Base-by-base conservation (phyloP, 2,797 vertebrate species). In the Urocyon cinereoargenteus region DNA sequence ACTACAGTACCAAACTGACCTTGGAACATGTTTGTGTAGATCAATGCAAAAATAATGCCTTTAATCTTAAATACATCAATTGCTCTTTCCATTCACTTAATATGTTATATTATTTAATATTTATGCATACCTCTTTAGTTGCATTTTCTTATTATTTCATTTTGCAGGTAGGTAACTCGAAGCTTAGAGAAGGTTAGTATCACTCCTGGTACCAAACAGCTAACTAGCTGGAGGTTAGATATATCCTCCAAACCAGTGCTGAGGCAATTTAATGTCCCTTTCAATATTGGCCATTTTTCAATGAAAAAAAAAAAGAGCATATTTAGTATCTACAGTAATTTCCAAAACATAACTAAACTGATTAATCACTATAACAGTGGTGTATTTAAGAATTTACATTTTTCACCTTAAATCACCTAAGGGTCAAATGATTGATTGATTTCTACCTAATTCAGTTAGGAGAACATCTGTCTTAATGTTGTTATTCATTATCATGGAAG, bases 391-490 rank as follows among this genome's bases (percentile, higher is more conserved):
- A 93, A 92, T 66, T 95, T 85, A 55, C 5, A 24, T 84, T 84
- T 88, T 91, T 89, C 18, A 66, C 5, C 51, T 87, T 86, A 82
- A 77, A 55, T 83, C 66, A 45, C 3, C 15, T 79, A 55, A 31
- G 5, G 3, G 1, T 92, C 66, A 90, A 98, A 95, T 34, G 78
- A 18, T 26, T 31, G 78, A 18, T 22, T 94, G 26, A 90, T 95
- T 40, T 92, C 16, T 61, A 0, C 57, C 81, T 45, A 22, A 94
- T 1, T 49, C 0, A 1, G 18, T 53, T 79, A 11, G 22, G 79
- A 93, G 31, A 93, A 66, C 0, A 91, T 15, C 12, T 95, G 8
- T 87, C 24, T 92, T 92, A 79, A 2, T 0, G 57, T 66, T 95
- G 81, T 94, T 85, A 66, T 62, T 5, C 78, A 94, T 93, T 72